A percentile compares a stretch with the other conserved stretches of the same genome.
These are phyloP conservation scores for Drosophila anomalipes DNA, from an alignment of 2,888 invertebrate genomes.

Conservation along the genomic window DNA sequence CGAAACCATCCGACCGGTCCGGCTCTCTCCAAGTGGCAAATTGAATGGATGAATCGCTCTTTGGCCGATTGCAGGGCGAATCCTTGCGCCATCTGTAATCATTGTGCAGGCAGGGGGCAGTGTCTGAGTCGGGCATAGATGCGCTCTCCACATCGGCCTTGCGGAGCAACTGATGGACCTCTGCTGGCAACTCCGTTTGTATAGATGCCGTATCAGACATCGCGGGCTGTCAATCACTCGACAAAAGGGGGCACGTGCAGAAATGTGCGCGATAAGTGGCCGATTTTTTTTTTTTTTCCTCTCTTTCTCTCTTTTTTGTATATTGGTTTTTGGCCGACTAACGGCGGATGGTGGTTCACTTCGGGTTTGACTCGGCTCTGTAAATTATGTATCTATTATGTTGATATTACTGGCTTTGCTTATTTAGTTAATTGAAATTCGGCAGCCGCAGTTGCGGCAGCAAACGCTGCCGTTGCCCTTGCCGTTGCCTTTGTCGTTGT, in stretches of 20 bases:
- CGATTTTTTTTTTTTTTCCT: constrained; percentile 8
- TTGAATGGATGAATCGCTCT: background rate
- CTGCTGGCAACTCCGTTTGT: constrained; percentile 19
- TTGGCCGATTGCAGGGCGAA: background rate
- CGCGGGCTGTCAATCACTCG: constrained; percentile 42
- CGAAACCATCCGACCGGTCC: constrained; percentile 18
- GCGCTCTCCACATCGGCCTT: constrained; percentile 10
- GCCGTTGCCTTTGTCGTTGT: constrained; percentile 7
- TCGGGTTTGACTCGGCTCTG: constrained; percentile 9
- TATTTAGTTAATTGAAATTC: constrained; percentile 79
- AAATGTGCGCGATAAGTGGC: constrained; percentile 50
- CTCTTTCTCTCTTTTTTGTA: background rate
- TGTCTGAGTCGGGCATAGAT: constrained; percentile 7
- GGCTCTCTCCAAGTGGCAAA: background rate
- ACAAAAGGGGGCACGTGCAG: constrained; percentile 60
- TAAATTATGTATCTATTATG: constrained; percentile 54
- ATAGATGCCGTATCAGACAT: constrained; percentile 31
- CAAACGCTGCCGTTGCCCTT: constrained; percentile 15
- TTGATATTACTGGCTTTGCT: constrained; percentile 56
- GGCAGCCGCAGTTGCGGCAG: constrained; percentile 43
- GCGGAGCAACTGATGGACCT: constrained; percentile 40
- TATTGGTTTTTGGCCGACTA: constrained; percentile 19
- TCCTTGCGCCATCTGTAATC: constrained; percentile 8
- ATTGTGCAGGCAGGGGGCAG: constrained; percentile 1
- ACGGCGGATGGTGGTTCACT: constrained; percentile 17